Base-by-base conservation (phyloP, 2,888 invertebrate species). In the Tridacna crocea region DNA sequence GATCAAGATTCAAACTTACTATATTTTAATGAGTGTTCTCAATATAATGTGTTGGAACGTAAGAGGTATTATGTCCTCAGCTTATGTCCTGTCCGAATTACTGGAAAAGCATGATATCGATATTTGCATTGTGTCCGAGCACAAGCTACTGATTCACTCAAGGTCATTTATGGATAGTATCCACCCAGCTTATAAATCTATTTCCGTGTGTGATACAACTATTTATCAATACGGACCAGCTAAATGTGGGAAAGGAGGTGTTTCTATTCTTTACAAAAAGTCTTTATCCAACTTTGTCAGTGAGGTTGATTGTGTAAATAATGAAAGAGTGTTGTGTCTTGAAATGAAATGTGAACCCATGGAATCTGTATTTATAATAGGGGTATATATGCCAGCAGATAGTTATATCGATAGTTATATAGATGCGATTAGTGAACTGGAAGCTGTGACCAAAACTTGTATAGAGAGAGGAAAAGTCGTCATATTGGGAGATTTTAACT, bases 51-150 rank as follows among this genome's bases (percentile, higher is more conserved):
- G 61, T 22, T 75, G 74, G 75, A 75, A 75, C 63, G 63, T 63
- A n/a, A 17, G 75, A 47, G 75, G 75, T 11, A 75, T 75, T 3
- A 75, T 75, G 75, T 75, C 75, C 15, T 65, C 75, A 26, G 63
- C 75, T 24, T 61, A 47, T 19, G 12, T 15, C 13, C 65, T 63
- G 4, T 63, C 63, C 48, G 22, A 75, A 19, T 36, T 75, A 11
- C n/a, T 75, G 46, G 74, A 75, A 22, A 11, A 27, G 13, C n/a
- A 75, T 47, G 47, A 75, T 22, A 61, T 75, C 27, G 74, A 75
- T 36, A n/a, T 75, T 13, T 36, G 47, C 24, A 24, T 75, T 11
- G 46, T 75, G 22, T n/a, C 63, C 17, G 63, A 75, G 22, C 74
- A 75, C 36, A 75, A 72, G 19, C 46, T 72, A 10, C 48, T 48